These are phyloP conservation scores for Puma concolor DNA, from an alignment of 2,113 vertebrate genomes.

Conservation along the genomic window DNA sequence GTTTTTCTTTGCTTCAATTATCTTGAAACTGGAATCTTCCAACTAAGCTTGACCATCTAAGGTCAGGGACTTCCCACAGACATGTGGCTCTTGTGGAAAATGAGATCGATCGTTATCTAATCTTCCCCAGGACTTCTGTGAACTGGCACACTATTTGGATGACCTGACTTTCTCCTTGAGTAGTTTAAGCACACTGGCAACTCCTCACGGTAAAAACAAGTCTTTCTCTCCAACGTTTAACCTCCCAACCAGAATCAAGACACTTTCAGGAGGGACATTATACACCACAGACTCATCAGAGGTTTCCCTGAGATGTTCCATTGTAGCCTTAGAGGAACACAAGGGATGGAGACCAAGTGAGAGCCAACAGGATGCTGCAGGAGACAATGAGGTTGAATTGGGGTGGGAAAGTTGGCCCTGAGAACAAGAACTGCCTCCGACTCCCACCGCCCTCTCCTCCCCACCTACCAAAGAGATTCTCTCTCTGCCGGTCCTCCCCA, in stretches of 20 bases:
- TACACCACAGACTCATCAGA: neutral
- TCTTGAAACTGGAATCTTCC: neutral
- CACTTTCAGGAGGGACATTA: neutral
- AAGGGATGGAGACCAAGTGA: neutral
- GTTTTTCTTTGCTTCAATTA: neutral
- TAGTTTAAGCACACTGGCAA: neutral
- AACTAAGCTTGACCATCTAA: neutral
- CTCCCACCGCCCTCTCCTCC: accelerated
- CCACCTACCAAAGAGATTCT: neutral
- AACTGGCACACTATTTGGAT: neutral
- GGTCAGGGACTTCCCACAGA: neutral
- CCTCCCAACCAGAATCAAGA: neutral
- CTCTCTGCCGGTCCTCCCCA: neutral
- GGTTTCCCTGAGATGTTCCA: neutral
- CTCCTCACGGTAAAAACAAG: neutral
- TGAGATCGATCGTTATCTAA: neutral
- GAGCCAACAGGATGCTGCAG: neutral
- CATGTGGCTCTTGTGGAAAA: neutral
- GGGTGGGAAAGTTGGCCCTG: neutral
- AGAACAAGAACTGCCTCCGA: neutral
- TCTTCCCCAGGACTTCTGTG: neutral
- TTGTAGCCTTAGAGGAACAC: neutral
- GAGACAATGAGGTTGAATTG: neutral
- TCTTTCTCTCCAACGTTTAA: neutral
- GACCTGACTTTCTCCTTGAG: neutral